Conservation (phyloP, 2,888 invertebrate species). For the Lasiommata megera region DNA sequence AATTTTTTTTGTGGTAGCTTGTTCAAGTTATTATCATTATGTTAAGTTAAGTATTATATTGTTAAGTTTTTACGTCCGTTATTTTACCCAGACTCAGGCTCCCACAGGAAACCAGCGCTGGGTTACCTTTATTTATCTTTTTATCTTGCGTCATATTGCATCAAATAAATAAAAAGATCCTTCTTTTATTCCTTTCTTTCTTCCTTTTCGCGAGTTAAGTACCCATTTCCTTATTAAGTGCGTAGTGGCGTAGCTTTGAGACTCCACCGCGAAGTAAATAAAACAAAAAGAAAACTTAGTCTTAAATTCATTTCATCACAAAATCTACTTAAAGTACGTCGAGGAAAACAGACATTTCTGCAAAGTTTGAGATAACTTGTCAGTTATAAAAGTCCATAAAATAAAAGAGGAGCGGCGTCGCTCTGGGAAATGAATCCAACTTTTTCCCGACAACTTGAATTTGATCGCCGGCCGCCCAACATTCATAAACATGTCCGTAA, state of each 20-base stretch:
- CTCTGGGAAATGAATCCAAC: slow-evolving; percentile 55
- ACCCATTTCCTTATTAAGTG: too few species aligned
- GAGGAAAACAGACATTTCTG: slow-evolving; percentile 36
- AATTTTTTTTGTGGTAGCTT: too few species aligned
- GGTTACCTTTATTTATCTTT: too few species aligned
- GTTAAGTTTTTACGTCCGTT: too few species aligned
- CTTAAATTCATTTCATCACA: slow-evolving; percentile 19
- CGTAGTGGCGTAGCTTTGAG: not conserved
- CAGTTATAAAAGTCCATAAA: slow-evolving; percentile 47
- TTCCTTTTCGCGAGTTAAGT: too few species aligned
- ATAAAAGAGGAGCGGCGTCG: slow-evolving; percentile 47
- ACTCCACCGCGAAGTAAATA: slow-evolving; percentile 3
- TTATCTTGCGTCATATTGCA: too few species aligned
- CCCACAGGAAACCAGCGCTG: too few species aligned
- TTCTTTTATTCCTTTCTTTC: too few species aligned
- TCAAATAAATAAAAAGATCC: too few species aligned
- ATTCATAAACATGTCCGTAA: slow-evolving; percentile 58
- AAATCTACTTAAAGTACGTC: slow-evolving; percentile 25
- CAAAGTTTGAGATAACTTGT: slow-evolving; percentile 38
- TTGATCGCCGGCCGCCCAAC: slow-evolving; percentile 49
- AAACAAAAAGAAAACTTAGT: slow-evolving; percentile 5
- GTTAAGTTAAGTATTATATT: too few species aligned
- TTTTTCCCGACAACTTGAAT: slow-evolving; percentile 57
- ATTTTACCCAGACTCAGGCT: too few species aligned
- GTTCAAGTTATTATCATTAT: too few species aligned